A percentile compares a stretch with the other conserved stretches of the same genome.
Evolutionary conservation across 2,113 vertebrate species (phyloP).

Genomic region (Chaetops frenatus): DNA sequence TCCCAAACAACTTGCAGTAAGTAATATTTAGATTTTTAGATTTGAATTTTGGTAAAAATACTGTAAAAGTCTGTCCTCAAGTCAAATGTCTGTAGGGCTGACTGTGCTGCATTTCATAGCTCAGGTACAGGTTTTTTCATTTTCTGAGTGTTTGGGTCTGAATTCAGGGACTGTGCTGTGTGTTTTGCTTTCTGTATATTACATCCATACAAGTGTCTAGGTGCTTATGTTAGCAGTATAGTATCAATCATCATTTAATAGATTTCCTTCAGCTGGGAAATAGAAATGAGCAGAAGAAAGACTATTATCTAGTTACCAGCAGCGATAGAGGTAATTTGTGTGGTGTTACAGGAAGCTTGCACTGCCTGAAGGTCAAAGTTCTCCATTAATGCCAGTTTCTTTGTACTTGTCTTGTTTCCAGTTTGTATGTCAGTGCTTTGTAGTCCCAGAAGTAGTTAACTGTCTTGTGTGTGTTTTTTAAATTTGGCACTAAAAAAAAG

Average conservation of each 20-base stretch:
- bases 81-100: conserved; percentile 4
- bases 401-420: not conserved
- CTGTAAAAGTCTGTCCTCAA: not conserved
- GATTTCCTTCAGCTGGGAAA: not conserved
- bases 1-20: conserved; percentile 92
- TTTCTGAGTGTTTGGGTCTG: not conserved
- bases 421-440: not conserved
- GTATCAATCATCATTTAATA: not conserved
- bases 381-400: not conserved
- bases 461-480: not conserved
- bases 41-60: not conserved
- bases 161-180: not conserved
- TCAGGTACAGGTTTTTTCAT: not conserved
- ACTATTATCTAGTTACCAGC: not conserved
- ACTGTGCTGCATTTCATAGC: not conserved
- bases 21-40: conserved; percentile 39
- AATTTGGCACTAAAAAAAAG: not conserved
- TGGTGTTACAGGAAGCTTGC: not conserved
- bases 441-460: not conserved
- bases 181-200: not conserved
- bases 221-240: not conserved
- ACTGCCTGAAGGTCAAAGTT: not conserved
- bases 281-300: not conserved
- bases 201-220: not conserved
- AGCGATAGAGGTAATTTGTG: not conserved